Evolutionary conservation across 1,140 invertebrate genomes (phyloP).

Genomic region (Phthorimaea operculella): DNA sequence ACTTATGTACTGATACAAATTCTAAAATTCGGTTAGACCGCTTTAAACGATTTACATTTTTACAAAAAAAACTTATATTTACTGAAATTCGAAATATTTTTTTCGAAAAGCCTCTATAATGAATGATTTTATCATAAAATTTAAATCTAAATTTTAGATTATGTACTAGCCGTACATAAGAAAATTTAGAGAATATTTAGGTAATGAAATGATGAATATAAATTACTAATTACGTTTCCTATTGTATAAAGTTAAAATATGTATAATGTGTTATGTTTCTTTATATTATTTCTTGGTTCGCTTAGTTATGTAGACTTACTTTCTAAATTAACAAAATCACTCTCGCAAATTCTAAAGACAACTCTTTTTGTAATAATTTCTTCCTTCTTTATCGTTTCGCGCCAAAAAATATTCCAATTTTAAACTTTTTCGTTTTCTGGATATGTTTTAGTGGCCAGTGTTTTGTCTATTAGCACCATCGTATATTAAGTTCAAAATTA

Average conservation of each 20-base stretch:
- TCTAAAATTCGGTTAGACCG: not conserved
- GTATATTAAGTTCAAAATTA: not conserved
- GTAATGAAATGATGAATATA: not conserved
- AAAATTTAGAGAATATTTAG: too few relatives aligned
- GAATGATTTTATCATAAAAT: not conserved
- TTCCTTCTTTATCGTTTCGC: too few relatives aligned
- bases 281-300: not conserved
- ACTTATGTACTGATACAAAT: not conserved
- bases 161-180: conserved; percentile 3
- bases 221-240: conserved; percentile 1
- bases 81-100: not conserved
- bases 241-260: conserved; percentile 1
- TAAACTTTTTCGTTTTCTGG: not conserved
- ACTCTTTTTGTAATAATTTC: too few relatives aligned
- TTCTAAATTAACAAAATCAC: conserved; percentile 1
- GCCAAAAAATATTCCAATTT: too few relatives aligned
- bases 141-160: conserved; percentile 19
- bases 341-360: not conserved
- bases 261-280: not conserved
- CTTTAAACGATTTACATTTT: conserved; percentile 20
- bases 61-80: conserved; percentile 13
- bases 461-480: not conserved
- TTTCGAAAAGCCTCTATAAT: not conserved
- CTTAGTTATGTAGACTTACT: not conserved
- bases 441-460: conserved; percentile 8